These are phyloP conservation scores for Cryptosula pallasiana DNA, from an alignment of 2,888 invertebrate genomes.

Conservation along the genomic window DNA sequence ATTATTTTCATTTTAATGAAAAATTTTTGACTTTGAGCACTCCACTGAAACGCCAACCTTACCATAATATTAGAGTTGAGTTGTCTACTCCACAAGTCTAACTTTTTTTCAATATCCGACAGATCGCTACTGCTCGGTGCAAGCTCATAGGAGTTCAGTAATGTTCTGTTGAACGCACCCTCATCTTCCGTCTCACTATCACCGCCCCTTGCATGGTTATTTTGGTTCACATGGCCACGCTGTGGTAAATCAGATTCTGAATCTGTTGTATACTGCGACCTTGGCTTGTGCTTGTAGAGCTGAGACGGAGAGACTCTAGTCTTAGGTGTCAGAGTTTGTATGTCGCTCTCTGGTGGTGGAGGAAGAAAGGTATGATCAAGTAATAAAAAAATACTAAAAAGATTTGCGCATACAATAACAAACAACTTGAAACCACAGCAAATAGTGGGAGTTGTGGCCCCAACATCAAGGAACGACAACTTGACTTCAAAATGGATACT, in stretches of 20 bases:
- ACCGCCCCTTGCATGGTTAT: background rate
- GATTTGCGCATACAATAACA: too few species aligned
- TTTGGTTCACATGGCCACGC: background rate
- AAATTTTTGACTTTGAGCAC: too few species aligned
- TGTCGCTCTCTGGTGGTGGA: constrained; percentile 4
- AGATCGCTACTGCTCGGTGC: constrained; percentile 38
- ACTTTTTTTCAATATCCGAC: constrained; percentile 39
- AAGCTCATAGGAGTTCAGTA: background rate
- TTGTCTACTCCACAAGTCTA: constrained; percentile 47
- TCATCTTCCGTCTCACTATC: constrained; percentile 4
- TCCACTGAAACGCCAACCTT: too few species aligned
- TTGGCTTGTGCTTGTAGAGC: background rate
- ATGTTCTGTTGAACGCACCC: background rate
- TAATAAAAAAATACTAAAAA: too few species aligned
- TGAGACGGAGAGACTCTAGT: constrained; percentile 10
- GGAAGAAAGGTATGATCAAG: too few species aligned
- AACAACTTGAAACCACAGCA: too few species aligned
- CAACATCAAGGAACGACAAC: too few species aligned
- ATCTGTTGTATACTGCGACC: background rate
- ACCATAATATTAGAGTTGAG: constrained; percentile 49
- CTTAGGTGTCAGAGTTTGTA: background rate
- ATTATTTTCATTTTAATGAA: too few species aligned
- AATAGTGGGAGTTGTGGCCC: too few species aligned
- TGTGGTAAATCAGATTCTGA: background rate
- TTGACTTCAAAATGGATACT: too few species aligned